Evolutionary conservation across 1,140 invertebrate genomes (phyloP), one percentile per base, ranked within the genome.

Genomic region (Drosophila nigromelanica): DNA sequence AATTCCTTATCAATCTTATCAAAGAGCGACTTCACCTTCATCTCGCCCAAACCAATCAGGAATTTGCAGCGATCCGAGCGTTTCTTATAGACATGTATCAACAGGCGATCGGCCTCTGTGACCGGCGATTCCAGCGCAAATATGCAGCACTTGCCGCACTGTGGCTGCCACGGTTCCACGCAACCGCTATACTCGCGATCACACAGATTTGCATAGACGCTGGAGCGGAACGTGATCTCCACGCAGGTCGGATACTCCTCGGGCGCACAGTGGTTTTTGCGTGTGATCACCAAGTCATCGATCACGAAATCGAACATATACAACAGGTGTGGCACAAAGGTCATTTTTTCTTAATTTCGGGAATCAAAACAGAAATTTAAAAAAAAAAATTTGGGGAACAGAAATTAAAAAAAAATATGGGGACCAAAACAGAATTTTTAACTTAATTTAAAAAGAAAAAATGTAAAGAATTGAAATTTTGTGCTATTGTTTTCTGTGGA

Each of bases 221-320:
- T 77, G 5, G 87, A 85, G 0, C 90, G 80, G 55, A 91, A 91
- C 0, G 73, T 70, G 27, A 91, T 54, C 52, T 91, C 90, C 61
- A 82, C 78, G 55, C 80, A 90, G 7, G 73, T 77, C 6, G 90
- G 80, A 51, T 83, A 91, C 51, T 91, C 90, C 12, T 90, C 87
- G 3, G 90, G 90, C 5, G 90, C 90, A 45, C 90, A 91, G 5
- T 68, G 35, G 33, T 91, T 91, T 12, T 76, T 71, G 2, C 73
- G 80, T 0, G 87, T 83, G n/a, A 91, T 80, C 12, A 91, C 43
- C 37, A 91, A 48, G 75, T 91, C 90, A 15, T 91, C 90, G 18
- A 91, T 67, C 50, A 91, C 78, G 48, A 91, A 90, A 54, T 91
- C 90, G 8, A 91, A 78, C 90, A 91, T 90, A 55, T 91, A 91